Conservation (phyloP, 2,888 invertebrate species). For the Pseudeuparius sepicola region DNA sequence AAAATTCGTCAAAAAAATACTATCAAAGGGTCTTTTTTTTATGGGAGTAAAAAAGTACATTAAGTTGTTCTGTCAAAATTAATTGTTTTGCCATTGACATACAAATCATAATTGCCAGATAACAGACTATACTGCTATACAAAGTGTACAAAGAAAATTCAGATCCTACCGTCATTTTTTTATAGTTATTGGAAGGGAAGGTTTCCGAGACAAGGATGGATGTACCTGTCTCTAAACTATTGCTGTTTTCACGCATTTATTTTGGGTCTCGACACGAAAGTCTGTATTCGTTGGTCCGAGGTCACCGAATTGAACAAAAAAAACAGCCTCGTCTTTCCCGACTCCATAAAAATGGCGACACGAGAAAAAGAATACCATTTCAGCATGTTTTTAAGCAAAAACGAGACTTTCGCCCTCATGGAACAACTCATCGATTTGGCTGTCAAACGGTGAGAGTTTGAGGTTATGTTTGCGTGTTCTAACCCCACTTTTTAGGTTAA, state of each 20-base stretch:
- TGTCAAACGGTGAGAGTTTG: slow-evolving; percentile 85
- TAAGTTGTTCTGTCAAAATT: no score
- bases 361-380: slow-evolving; percentile 82
- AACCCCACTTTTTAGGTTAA: slow-evolving; percentile 60
- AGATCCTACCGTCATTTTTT: no score
- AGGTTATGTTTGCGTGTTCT: no score
- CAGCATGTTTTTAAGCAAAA: slow-evolving; percentile 80
- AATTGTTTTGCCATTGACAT: no score
- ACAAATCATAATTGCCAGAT: no score
- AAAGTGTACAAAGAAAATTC: no score
- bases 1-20: no score
- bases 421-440: slow-evolving; percentile 94
- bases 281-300: slow-evolving; percentile 85
- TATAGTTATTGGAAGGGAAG: slow-evolving; percentile 85
- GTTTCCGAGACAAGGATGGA: slow-evolving; percentile 91
- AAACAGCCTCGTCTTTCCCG: slow-evolving; percentile 69
- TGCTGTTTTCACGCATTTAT: slow-evolving; percentile 94
- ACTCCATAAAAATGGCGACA: slow-evolving; percentile 78
- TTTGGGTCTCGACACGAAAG: slow-evolving; percentile 76
- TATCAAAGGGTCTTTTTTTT: no score
- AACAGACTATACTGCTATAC: no score
- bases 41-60: no score
- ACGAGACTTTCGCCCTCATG: slow-evolving; percentile 85
- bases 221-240: slow-evolving; percentile 94
- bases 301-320: slow-evolving; percentile 71